A percentile compares a stretch with the other conserved stretches of the same genome.
These are phyloP conservation scores for Rhyacichthys aspro DNA, from an alignment of 2,797 vertebrate species.

Conservation along the genomic window DNA sequence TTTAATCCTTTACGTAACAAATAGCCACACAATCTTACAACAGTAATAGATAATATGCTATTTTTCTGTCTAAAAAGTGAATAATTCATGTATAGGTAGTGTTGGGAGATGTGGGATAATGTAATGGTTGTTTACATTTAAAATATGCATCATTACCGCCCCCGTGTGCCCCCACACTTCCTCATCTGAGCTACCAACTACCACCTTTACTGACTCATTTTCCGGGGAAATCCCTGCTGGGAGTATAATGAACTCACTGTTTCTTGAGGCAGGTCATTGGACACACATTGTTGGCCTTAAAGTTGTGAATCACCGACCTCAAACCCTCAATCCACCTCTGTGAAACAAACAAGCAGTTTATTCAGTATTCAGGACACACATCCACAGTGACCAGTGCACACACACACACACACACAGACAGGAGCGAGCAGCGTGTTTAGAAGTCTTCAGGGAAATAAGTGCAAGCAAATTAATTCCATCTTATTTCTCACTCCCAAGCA, in stretches of 20 bases:
- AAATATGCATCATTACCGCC: too few species aligned
- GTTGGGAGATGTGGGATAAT: too few species aligned
- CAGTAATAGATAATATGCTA: too few species aligned
- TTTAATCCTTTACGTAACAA: too few species aligned
- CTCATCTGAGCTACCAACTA: too few species aligned
- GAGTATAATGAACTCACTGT: slow-evolving; percentile 85
- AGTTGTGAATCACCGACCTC: slow-evolving; percentile 96
- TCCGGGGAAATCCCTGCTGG: background rate
- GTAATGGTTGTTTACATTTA: too few species aligned
- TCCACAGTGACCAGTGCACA: slow-evolving; percentile 3
- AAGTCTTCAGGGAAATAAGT: slow-evolving; percentile 53
- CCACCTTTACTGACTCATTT: background rate
- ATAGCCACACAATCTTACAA: too few species aligned
- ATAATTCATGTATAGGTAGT: too few species aligned
- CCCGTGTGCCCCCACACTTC: too few species aligned
- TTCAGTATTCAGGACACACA: slow-evolving; percentile 9
- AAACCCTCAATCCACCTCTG: slow-evolving; percentile 98
- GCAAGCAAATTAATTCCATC: slow-evolving; percentile 44
- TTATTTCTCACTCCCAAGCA: slow-evolving; percentile 24
- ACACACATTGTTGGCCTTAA: slow-evolving; percentile 98
- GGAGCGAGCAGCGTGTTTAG: background rate
- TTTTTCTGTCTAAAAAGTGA: too few species aligned
- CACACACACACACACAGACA: slow-evolving; percentile 5
- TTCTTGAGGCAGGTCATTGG: slow-evolving; percentile 99
- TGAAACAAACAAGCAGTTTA: slow-evolving; percentile 64